Percentiles rank a stretch among this genome's conserved stretches.
These are phyloP conservation scores for Otolemur crassicaudatus DNA, from an alignment of 2,797 vertebrate species.

Conservation along the genomic window DNA sequence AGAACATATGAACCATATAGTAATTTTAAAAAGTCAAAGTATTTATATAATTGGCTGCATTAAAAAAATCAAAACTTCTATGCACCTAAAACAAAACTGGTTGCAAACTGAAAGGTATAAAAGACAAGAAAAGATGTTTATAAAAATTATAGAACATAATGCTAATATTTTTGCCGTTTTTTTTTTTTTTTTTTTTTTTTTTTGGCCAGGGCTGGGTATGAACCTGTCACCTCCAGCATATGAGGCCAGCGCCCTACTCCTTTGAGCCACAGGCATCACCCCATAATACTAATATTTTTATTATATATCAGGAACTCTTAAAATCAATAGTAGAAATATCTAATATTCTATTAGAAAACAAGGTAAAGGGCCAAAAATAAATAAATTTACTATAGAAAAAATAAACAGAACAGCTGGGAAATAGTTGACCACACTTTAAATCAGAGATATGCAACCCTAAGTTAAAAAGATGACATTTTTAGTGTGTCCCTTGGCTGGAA, in stretches of 20 bases:
- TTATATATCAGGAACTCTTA: not conserved
- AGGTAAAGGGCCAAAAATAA: not conserved
- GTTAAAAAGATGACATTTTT: not conserved
- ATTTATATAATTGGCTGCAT: slow-evolving; percentile 12
- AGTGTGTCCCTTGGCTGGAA: not conserved
- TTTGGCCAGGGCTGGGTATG: too few relatives aligned
- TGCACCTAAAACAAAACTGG: not conserved
- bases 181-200: too few relatives aligned
- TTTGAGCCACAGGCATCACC: too few relatives aligned
- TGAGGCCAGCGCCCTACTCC: too few relatives aligned
- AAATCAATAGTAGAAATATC: not conserved
- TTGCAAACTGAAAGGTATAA: not conserved
- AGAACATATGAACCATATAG: not conserved
- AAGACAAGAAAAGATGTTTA: not conserved
- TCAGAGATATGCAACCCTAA: not conserved
- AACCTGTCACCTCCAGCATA: too few relatives aligned
- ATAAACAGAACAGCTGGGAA: not conserved
- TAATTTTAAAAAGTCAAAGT: slow-evolving; percentile 13
- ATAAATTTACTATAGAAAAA: not conserved
- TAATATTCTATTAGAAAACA: not conserved
- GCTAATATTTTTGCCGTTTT: not conserved
- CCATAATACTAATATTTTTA: not conserved
- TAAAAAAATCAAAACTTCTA: not conserved
- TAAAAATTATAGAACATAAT: not conserved
- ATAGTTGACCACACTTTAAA: not conserved